Percentiles rank a stretch among this genome's conserved stretches.
Conservation (phyloP, 2,113 vertebrate species). For the Pseudois nayaur region DNA sequence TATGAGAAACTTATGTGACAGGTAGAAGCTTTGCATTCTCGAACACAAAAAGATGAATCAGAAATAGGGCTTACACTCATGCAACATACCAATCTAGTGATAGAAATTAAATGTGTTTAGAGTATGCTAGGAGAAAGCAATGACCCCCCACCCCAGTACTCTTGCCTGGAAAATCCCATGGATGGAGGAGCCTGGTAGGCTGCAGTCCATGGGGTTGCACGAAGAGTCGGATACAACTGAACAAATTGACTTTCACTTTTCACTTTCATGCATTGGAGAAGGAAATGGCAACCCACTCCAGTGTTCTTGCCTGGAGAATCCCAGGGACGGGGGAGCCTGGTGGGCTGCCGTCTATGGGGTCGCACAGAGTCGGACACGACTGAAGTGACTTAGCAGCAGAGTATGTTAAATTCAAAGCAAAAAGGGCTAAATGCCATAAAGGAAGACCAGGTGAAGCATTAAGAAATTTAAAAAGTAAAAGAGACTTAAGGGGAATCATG, state of each 20-base stretch:
- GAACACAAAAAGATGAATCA: background rate
- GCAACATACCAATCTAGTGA: background rate
- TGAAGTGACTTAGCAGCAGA: background rate
- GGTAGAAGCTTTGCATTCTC: background rate
- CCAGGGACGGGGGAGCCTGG: too few relatives aligned
- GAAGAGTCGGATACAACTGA: too few relatives aligned
- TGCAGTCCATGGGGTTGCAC: too few relatives aligned
- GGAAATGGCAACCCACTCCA: too few relatives aligned
- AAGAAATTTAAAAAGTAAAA: background rate
- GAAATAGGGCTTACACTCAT: background rate
- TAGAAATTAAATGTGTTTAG: background rate
- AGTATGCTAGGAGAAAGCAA: background rate
- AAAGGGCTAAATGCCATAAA: background rate
- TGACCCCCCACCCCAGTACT: too few relatives aligned
- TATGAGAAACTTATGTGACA: background rate
- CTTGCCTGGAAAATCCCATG: too few relatives aligned
- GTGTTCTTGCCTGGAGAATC: too few relatives aligned
- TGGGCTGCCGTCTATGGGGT: too few relatives aligned
- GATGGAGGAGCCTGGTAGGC: too few relatives aligned
- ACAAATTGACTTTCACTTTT: too few relatives aligned
- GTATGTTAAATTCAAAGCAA: background rate
- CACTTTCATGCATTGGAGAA: too few relatives aligned
- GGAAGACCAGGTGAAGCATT: background rate
- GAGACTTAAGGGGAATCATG: background rate
- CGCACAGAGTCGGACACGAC: too few relatives aligned